Base-by-base conservation (phyloP, 2,113 vertebrate genomes). In the Callopanchax toddi region DNA sequence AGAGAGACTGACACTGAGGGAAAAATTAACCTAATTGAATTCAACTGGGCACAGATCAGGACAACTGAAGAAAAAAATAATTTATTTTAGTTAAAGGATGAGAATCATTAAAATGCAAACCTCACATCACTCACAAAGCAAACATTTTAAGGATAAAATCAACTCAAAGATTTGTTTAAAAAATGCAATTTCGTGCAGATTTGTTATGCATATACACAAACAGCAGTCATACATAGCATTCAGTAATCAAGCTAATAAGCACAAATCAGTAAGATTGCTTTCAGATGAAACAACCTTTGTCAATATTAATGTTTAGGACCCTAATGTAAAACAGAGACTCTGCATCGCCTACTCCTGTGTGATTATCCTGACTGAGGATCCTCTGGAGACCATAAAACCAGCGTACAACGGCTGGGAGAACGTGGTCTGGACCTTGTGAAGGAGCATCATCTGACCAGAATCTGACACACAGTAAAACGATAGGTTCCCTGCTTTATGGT, bases 321-420 rank as follows among this genome's bases (percentile, higher is more conserved):
- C 11, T 45, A 22, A 34, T 34, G 20, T 45, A 25, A 36, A 21
- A 36, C 6, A 26, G 26, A 26, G 26, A 4, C 3, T 26, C 6
- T 42, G n/a, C 4, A 1, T 3, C 2, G 1, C 18, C 53, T 62
- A 64, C n/a, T 61, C 18, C 48, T 60, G 34, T n/a, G 17, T 18
- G 7, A 76, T 15, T 58, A 79, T 55, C 29, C 4, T 73, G 13
- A 76, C 32, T 0, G 69, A 74, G 2, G 68, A 15, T 15, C 76
- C 68, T 60, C 39, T 79, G 68, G 11, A 69, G 29, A 83, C 67
- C 60, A 73, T 76, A 48, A 79, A 79, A 0, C 76, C 81, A 4
- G 72, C 46, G 56, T 69, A 5, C 48, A 83, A 39, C 32, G 68
- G 72, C 52, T 79, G 64, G 10, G 64, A 62, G 60, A 83, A 83